Evolutionary conservation across 2,113 vertebrate genomes (phyloP).

Genomic region (Callipepla squamata): DNA sequence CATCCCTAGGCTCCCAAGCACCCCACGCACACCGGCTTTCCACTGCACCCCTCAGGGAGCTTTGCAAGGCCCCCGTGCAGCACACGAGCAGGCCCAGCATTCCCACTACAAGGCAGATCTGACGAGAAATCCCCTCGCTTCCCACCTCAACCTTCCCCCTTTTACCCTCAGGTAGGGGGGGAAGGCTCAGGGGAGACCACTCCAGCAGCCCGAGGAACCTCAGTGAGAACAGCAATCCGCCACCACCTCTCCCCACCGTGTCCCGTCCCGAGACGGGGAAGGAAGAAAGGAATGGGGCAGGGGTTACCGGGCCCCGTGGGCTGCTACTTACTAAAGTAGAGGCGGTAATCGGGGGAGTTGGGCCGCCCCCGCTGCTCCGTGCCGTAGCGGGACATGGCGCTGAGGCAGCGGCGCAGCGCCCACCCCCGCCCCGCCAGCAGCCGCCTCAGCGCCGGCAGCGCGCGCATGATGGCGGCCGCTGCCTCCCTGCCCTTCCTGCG

Average conservation of each 20-base stretch:
- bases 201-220: neutral
- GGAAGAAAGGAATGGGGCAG: neutral
- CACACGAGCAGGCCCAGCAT: neutral
- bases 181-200: neutral
- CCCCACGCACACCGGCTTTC: neutral
- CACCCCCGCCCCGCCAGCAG: neutral
- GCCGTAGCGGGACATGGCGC: constrained; percentile 78
- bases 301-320: neutral
- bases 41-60: neutral
- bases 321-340: constrained; percentile 93
- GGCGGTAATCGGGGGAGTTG: constrained; percentile 82
- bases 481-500: constrained; percentile 33
- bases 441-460: neutral
- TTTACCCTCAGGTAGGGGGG: too few relatives aligned
- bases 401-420: neutral
- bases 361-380: constrained; percentile 86
- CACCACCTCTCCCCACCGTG: neutral
- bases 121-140: neutral
- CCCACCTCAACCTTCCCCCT: neutral
- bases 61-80: accelerated
- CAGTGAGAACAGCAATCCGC: accelerated
- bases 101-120: neutral
- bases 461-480: constrained; percentile 11
- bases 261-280: neutral
- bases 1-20: accelerated